These are phyloP conservation scores for Caenorhabditis tropicalis DNA, from an alignment of 1,140 invertebrate species.

Conservation along the genomic window DNA sequence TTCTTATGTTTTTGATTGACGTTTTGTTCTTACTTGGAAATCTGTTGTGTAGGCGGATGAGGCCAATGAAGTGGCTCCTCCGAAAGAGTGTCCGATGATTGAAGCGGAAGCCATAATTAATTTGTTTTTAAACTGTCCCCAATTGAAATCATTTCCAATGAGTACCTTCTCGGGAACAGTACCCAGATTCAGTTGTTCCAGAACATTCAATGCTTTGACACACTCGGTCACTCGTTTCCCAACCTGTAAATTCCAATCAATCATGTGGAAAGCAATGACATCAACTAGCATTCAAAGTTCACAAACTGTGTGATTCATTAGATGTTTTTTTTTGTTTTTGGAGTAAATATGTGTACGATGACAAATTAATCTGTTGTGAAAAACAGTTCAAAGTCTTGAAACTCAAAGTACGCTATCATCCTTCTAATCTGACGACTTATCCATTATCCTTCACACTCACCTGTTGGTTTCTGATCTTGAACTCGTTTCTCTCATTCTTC, in stretches of 20 bases:
- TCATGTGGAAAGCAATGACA: too few relatives aligned
- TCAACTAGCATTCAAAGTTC: too few relatives aligned
- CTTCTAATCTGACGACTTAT: not conserved
- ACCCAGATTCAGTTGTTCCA: conserved; percentile 76
- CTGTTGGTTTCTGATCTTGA: conserved; percentile 73
- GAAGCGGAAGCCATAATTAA: conserved; percentile 76
- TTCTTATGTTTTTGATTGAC: conserved; percentile 37
- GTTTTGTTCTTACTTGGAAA: conserved; percentile 51
- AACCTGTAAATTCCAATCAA: conserved; percentile 67
- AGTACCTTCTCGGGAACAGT: conserved; percentile 11
- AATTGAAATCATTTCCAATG: conserved; percentile 45
- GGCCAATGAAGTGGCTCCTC: conserved; percentile 77
- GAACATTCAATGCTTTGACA: conserved; percentile 75
- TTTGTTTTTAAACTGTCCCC: conserved; percentile 73
- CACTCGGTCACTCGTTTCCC: conserved; percentile 76
- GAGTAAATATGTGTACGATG: too few relatives aligned
- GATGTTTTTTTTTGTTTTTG: too few relatives aligned
- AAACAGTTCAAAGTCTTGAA: too few relatives aligned
- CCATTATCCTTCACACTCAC: conserved; percentile 56
- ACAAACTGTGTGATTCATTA: too few relatives aligned
- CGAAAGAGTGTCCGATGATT: conserved; percentile 79
- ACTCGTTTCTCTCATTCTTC: conserved; percentile 71
- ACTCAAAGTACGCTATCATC: too few relatives aligned
- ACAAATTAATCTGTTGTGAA: too few relatives aligned
- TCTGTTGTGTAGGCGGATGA: conserved; percentile 73